Percentiles rank a stretch among this genome's conserved stretches.
phyloP scores from a whole-genome alignment of 64 coral and sea anemone species.

The Porites lutea region DNA sequence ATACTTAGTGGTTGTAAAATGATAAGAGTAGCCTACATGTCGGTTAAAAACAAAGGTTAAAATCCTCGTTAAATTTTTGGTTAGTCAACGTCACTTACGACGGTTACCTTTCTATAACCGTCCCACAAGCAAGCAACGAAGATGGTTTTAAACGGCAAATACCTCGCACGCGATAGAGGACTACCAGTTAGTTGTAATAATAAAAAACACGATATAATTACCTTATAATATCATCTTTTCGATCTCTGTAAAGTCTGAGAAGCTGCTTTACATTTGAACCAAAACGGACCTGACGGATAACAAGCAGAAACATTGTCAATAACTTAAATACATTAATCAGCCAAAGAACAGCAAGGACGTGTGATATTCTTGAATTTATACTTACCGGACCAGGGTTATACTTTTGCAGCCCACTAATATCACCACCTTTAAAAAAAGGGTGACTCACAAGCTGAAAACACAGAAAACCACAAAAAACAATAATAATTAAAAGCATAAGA shows the following conservation, averaged over 20 bases:
- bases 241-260: conserved; percentile 45
- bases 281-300: conserved; percentile 14
- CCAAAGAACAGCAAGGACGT: background rate
- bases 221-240: conserved; percentile 23
- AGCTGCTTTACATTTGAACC: conserved; percentile 60
- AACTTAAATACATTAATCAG: too few relatives aligned
- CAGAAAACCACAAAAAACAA: background rate
- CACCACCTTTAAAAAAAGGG: conserved; percentile 61
- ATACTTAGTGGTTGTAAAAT: too few relatives aligned
- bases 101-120: too few relatives aligned
- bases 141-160: too few relatives aligned
- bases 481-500: background rate
- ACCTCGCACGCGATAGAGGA: too few relatives aligned
- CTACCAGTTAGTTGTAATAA: too few relatives aligned
- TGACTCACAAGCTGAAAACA: conserved; percentile 48
- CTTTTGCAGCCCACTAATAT: conserved; percentile 45
- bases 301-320: background rate
- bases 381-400: conserved; percentile 28
- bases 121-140: too few relatives aligned
- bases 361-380: background rate
- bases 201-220: background rate
- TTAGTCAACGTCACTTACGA: too few relatives aligned
- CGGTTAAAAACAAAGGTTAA: too few relatives aligned
- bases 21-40: too few relatives aligned
- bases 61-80: too few relatives aligned